A percentile compares a stretch with the other conserved stretches of the same genome.
These are phyloP conservation scores for Paedocypris sp. DNA, from an alignment of 2,113 vertebrate species.

Conservation along the genomic window DNA sequence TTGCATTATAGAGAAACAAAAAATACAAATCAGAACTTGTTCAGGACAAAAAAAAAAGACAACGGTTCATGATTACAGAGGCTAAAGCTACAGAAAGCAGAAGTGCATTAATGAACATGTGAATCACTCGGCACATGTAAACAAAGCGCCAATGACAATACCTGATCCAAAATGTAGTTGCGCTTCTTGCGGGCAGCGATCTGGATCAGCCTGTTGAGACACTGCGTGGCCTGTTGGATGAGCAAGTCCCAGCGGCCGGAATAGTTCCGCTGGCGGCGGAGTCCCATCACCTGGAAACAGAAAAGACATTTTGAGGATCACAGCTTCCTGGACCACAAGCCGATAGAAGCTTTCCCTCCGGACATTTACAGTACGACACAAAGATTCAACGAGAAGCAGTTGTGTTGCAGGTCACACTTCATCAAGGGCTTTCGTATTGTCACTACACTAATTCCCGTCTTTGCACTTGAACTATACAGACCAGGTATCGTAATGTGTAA, in stretches of 20 bases:
- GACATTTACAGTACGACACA: no score
- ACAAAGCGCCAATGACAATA: constrained; percentile 36
- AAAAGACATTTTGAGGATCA: no score
- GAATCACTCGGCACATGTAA: constrained; percentile 28
- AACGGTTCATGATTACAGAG: constrained; percentile 21
- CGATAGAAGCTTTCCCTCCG: no score
- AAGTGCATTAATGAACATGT: constrained; percentile 38
- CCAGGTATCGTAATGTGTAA: no score
- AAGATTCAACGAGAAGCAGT: no score
- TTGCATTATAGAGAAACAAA: constrained; percentile 9
- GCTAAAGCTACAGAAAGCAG: constrained; percentile 30
- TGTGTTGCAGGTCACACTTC: no score
- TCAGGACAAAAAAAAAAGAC: constrained; percentile 28
- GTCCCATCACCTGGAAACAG: constrained; percentile 62
- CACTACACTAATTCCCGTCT: no score
- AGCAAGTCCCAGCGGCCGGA: constrained; percentile 75
- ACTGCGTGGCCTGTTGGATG: constrained; percentile 75
- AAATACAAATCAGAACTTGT: constrained; percentile 30
- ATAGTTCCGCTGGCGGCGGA: constrained; percentile 72
- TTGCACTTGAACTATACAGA: no score
- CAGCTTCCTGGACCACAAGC: no score
- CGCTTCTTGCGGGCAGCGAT: constrained; percentile 73
- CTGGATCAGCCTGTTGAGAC: constrained; percentile 76
- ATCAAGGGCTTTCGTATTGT: no score
- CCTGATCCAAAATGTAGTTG: constrained; percentile 80